Percentiles rank a stretch among this genome's conserved stretches.
Conservation (phyloP, 1,140 invertebrate genomes). For the Aradophagus sp. region DNA sequence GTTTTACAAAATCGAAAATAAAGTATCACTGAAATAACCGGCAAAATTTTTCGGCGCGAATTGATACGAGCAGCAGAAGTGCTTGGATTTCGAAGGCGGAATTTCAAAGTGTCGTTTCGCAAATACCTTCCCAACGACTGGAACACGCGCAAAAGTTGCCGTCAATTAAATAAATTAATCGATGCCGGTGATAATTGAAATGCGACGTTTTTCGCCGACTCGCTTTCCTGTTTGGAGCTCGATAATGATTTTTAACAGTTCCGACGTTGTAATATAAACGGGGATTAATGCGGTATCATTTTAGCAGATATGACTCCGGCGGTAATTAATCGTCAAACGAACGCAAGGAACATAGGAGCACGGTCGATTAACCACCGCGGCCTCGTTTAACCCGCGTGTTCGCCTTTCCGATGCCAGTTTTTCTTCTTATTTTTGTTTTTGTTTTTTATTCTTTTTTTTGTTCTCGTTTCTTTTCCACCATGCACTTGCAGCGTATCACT, state of each 20-base stretch:
- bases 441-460: slow-evolving; percentile 44
- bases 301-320: slow-evolving; percentile 46
- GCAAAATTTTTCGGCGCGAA: no score
- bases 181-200: slow-evolving; percentile 11
- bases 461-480: no score
- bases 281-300: slow-evolving; percentile 48
- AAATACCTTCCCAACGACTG: no score
- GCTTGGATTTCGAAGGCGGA: no score
- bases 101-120: no score
- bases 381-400: slow-evolving; percentile 50
- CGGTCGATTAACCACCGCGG: slow-evolving; percentile 57
- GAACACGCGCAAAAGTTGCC: no score
- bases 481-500: slow-evolving; percentile 44
- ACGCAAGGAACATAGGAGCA: slow-evolving; percentile 53
- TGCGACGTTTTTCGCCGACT: slow-evolving; percentile 5
- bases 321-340: slow-evolving; percentile 55
- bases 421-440: slow-evolving; percentile 35
- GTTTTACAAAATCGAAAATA: no score
- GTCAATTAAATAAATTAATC: slow-evolving; percentile 13
- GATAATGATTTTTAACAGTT: slow-evolving; percentile 45
- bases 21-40: no score
- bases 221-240: slow-evolving; percentile 22
- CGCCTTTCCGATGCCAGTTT: slow-evolving; percentile 27
- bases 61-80: no score
- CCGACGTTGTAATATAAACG: slow-evolving; percentile 46